Base-by-base conservation (phyloP, 1,140 invertebrate genomes). In the Mylabris phalerata region DNA sequence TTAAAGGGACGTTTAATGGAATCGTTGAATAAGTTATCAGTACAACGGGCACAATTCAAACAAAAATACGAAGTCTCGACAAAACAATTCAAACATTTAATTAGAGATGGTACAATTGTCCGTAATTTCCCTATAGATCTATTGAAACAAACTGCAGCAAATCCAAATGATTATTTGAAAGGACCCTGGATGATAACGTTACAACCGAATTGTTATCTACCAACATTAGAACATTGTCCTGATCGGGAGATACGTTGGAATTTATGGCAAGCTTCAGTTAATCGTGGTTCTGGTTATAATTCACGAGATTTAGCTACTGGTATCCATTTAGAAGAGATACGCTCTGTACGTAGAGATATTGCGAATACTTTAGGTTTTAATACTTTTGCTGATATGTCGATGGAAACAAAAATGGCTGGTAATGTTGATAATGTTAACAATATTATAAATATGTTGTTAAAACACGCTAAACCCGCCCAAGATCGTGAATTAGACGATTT, bases 321-420 rank as follows among this genome's bases (percentile, higher is more conserved):
- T 69, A 75, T 82, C 9, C 72, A 85, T 62, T 73, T 95, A 49
- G 89, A 95, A 73, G 83, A 90, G 67, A 88, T 96, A 45, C 77
- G 92, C 39, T 71, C 66, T 39, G 69, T 82, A 44, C 84, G 90
- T 69, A 73, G 71, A 26, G 81, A 87, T 46, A 82, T 89, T 68
- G 92, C 93, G 0, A 78, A 84, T 66, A 61, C 87, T 19, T 75
- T 96, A 46, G 93, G 93, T 43, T 97, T 84, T 73, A 77, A 86
- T 48, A 85, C 79, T 57, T 95, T 80, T 75, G 85, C 82, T 0
- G 84, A 94, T 32, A 84, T 96, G 84, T 92, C 88, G 32, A 93
- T 97, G 90, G 84, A 91, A 78, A 95, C 91, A 0, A 96, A 95
- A 80, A 95, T 97, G 91, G 92, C 92, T 3, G 87, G 85, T 38